A percentile compares a stretch with the other conserved stretches of the same genome.
Conservation (phyloP, 23 tunicate species). For the Corella eumyota region DNA sequence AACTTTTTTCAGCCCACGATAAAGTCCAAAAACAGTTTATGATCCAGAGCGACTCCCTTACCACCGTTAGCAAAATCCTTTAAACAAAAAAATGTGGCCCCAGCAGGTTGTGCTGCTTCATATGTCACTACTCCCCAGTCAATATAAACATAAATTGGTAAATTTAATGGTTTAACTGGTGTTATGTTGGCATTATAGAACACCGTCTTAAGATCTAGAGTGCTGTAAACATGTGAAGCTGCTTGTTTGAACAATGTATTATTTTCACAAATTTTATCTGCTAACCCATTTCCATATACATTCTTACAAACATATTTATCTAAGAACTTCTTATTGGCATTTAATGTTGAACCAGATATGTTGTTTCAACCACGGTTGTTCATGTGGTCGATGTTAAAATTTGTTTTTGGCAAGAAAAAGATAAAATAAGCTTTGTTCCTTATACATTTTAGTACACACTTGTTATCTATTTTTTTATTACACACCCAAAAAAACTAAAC, state of each 20-base stretch:
- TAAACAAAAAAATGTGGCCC: conserved; percentile 39
- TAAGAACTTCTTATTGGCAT: conserved; percentile 41
- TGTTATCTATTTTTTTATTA: too few relatives aligned
- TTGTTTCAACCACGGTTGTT: conserved; percentile 42
- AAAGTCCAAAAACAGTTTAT: not conserved
- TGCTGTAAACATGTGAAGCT: conserved; percentile 12
- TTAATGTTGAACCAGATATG: conserved; percentile 65
- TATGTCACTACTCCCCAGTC: conserved; percentile 80
- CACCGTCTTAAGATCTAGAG: conserved; percentile 31
- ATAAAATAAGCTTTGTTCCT: too few relatives aligned
- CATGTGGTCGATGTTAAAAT: conserved; percentile 31
- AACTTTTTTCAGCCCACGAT: conserved; percentile 26
- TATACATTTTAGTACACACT: too few relatives aligned
- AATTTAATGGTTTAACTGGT: not conserved
- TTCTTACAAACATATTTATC: conserved; percentile 33
- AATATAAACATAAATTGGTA: conserved; percentile 15
- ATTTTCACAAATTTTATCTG: conserved; percentile 29
- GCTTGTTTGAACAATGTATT: conserved; percentile 14
- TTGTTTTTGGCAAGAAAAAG: conserved; percentile 47
- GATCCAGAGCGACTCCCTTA: conserved; percentile 19
- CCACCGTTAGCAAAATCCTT: conserved; percentile 36
- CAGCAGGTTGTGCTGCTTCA: conserved; percentile 17
- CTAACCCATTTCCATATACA: conserved; percentile 68
- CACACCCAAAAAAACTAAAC: too few relatives aligned
- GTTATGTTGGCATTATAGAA: conserved; percentile 21